Evolutionary conservation across 1,140 invertebrate genomes (phyloP), one percentile per base, ranked within the genome.

Genomic region (Drosophila jambulina): DNA sequence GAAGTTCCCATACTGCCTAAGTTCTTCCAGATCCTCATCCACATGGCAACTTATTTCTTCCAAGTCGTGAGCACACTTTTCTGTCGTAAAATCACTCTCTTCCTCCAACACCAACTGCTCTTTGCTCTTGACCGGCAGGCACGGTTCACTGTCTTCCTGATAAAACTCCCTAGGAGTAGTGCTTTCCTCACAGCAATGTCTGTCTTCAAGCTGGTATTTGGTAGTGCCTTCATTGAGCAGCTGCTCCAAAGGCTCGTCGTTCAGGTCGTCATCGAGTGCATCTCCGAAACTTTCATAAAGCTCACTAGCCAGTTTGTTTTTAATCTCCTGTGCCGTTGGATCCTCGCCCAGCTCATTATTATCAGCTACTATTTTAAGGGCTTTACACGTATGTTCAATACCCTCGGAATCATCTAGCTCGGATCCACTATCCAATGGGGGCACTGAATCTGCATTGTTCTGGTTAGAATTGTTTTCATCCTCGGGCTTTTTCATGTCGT

Each of bases 61-160:
- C 56, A 92, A 59, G 36, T 92, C 82, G 21, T 69, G 62, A 6
- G 67, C 75, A 19, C 87, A 65, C 45, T 81, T 78, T 2, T 78
- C 64, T 53, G 77, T 86, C 2, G 74, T 80, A 23, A 80, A 54
- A 0, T 12, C 60, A 29, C 85, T 63, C 17, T 91, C 72, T 21
- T 46, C 36, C 10, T 91, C 84, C 2, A 62, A 78, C 2, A 78
- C 21, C 42, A 72, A 12, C 36, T 86, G 38, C 4, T 80, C 60
- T 6, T 51, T 34, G 12, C 45, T 80, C 19, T 82, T 78, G 2
- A 48, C 6, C 34, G 19, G 6, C 5, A 59, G n/a, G n/a, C n/a
- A 32, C 0, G 32, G 13, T 9, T 75, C 48, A 13, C 15, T 17
- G 12, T 70, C 32, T 2, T 68, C 32, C 25, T 45, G 2, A 17